Percentiles rank a stretch among this genome's conserved stretches.
Conservation (phyloP, 1,140 invertebrate species). For the Calephelis virginiensis region DNA sequence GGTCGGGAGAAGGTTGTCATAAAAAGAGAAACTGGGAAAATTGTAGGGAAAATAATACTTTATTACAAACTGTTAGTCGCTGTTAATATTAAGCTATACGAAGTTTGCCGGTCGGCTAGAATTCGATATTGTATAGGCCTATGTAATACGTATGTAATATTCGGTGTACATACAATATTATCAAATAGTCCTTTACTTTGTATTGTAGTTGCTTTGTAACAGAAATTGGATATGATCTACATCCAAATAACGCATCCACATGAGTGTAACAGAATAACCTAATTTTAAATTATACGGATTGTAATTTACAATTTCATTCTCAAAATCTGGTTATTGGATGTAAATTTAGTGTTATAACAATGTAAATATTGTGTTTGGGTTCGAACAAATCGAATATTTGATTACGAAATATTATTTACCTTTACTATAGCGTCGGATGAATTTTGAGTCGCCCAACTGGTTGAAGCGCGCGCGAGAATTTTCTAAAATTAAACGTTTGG, state of each 20-base stretch:
- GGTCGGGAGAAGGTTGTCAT: too few relatives aligned
- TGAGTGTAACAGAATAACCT: background rate
- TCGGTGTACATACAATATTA: too few relatives aligned
- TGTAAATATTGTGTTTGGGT: too few relatives aligned
- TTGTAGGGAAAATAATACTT: too few relatives aligned
- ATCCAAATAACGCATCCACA: background rate
- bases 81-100: too few relatives aligned
- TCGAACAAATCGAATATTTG: too few relatives aligned
- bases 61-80: too few relatives aligned
- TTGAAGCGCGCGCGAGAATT: conserved; percentile 18
- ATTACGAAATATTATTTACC: conserved; percentile 14
- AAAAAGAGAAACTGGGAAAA: too few relatives aligned
- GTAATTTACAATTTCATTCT: conserved; percentile 1
- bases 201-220: background rate
- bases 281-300: background rate
- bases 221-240: conserved; percentile 7
- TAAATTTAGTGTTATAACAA: background rate
- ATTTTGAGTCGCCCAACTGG: background rate
- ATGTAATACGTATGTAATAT: background rate
- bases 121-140: background rate
- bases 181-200: too few relatives aligned
- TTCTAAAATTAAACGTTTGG: conserved; percentile 38
- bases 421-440: conserved; percentile 5
- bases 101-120: background rate
- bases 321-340: background rate